Base-by-base conservation (phyloP, 2,888 invertebrate genomes). In the Nomada flava region DNA sequence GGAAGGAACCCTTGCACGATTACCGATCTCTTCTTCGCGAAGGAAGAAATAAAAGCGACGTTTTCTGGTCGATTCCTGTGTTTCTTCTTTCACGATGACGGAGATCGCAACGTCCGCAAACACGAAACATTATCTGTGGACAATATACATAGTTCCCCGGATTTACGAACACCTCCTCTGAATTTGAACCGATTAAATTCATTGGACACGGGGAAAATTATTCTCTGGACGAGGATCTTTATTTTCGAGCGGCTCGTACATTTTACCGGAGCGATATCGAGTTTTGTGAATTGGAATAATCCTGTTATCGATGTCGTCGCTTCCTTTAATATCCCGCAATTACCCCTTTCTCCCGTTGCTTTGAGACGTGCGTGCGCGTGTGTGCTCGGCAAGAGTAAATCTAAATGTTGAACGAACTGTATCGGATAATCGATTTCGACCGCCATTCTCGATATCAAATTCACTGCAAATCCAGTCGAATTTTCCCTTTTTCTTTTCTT, bases 331-430 rank as follows among this genome's bases (percentile, higher is more conserved):
- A 59, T 64, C 62, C 78, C 62, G 68, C 53, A 36, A 36, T 36
- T 36, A 36, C 7, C 7, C 7, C 36, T 36, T 57, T 62, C 62
- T n/a, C 63, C 70, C n/a, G 36, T 57, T 67, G 44, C 26, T 81
- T 76, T 63, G 36, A 68, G 59, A 44, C 82, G 80, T 81, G 84
- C 70, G 69, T 77, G 83, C 70, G 77, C 75, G 86, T 75, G 75
- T 83, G 65, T 72, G 69, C 78, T 79, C 78, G 68, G 63, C 23
- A 53, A 36, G 53, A 18, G 63, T 36, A 59, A 36, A 55, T 23
- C 18, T 55, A 9, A 18, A n/a, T 65, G 36, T 7, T 36, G 29
- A 29, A 7, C 47, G 77, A 62, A 15, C 50, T 13, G 64, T 59
- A 59, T 69, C 69, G 59, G 52, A 53, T 52, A 57, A 52, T 59